A percentile compares a stretch with the other conserved stretches of the same genome.
Conservation (phyloP, 2,888 invertebrate genomes). For the Xestobium rufovillosum region DNA sequence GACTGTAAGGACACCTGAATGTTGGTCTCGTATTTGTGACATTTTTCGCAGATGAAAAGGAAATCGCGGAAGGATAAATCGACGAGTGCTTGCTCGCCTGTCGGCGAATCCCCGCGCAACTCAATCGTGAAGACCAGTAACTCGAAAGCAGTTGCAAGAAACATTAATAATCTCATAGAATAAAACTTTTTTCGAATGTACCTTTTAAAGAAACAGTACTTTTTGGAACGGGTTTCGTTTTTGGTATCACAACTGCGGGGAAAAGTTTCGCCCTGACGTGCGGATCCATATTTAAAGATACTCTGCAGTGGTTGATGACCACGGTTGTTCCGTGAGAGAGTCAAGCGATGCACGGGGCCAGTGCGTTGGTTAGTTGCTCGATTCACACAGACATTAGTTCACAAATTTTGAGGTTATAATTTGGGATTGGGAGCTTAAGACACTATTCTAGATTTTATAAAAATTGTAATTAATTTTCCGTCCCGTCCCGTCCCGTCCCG, state of each 20-base stretch:
- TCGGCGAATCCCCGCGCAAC: constrained; percentile 61
- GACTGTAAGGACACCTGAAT: constrained; percentile 77
- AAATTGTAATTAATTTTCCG: no score
- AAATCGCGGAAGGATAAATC: constrained; percentile 81
- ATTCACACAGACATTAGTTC: no score
- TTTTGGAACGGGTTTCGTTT: constrained; percentile 11
- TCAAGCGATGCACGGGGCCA: no score
- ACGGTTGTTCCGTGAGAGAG: no score
- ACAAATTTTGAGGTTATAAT: no score
- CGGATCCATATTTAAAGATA: constrained; percentile 56
- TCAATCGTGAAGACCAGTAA: constrained; percentile 69
- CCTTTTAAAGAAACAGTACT: constrained; percentile 23
- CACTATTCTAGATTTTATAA: no score
- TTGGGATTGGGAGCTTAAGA: no score
- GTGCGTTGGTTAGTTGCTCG: no score
- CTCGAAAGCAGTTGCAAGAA: constrained; percentile 57
- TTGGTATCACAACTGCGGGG: constrained; percentile 26
- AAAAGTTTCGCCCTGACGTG: constrained; percentile 53
- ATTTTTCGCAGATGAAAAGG: constrained; percentile 62
- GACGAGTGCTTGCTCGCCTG: constrained; percentile 70
- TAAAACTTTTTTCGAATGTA: constrained; percentile 8
- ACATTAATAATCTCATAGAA: no score
- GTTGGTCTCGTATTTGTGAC: constrained; percentile 60
- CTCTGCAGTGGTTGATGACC: no score
- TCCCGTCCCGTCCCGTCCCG: no score